Evolutionary conservation across 2,888 invertebrate genomes (phyloP).

Genomic region (Xestia c-nigrum): DNA sequence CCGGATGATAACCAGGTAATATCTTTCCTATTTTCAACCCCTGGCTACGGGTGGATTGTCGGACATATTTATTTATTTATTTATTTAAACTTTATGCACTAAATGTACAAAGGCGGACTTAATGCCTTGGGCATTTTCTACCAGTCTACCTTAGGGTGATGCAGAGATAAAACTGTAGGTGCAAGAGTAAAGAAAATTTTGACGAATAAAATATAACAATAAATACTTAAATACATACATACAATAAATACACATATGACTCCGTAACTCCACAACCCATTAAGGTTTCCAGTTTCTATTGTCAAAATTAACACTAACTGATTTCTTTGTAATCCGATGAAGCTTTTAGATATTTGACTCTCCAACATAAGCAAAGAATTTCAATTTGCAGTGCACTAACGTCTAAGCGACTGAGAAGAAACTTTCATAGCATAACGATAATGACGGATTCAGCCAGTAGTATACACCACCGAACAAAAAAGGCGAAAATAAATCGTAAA

Average conservation of each 20-base stretch:
- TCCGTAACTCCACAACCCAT: neutral
- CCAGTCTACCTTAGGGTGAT: too few species aligned
- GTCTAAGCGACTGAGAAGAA: constrained; percentile 10
- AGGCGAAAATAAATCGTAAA: constrained; percentile 30
- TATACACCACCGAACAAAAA: constrained; percentile 19
- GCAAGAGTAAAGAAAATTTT: too few species aligned
- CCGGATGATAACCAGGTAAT: neutral
- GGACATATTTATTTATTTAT: too few species aligned
- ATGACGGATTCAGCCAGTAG: constrained; percentile 15
- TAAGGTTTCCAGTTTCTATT: too few species aligned
- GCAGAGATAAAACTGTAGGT: too few species aligned
- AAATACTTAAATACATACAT: too few species aligned
- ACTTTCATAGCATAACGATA: constrained; percentile 12
- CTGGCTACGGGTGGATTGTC: neutral
- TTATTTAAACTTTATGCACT: too few species aligned
- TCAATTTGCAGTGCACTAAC: neutral
- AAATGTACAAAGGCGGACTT: too few species aligned
- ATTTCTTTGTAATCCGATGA: neutral
- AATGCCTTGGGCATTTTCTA: too few species aligned
- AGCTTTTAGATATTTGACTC: neutral
- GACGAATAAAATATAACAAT: too few species aligned
- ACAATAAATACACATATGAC: too few species aligned
- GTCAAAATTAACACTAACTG: neutral
- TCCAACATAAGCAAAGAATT: neutral
- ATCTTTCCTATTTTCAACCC: neutral